A percentile compares a stretch with the other conserved stretches of the same genome.
Conservation (phyloP, 2,113 vertebrate genomes). For the Gambusia holbrooki region DNA sequence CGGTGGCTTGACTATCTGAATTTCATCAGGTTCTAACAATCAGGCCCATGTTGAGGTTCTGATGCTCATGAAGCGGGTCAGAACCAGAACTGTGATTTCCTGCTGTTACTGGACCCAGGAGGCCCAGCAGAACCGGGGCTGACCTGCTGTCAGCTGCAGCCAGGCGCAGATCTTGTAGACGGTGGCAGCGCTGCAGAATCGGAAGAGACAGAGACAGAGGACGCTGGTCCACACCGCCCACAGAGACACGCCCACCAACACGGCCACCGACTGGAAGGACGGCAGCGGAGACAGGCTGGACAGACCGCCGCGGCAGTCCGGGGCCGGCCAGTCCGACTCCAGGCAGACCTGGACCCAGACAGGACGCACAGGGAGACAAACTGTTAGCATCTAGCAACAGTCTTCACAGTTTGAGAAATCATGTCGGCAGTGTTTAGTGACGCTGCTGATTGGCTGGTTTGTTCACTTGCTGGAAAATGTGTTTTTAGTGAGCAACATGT, state of each 20-base stretch:
- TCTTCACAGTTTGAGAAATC: too few relatives aligned
- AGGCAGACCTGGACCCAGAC: conserved; percentile 73
- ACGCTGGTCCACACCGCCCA: conserved; percentile 83
- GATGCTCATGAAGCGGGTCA: too few relatives aligned
- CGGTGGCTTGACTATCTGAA: too few relatives aligned
- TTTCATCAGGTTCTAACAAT: too few relatives aligned
- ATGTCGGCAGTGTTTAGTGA: too few relatives aligned
- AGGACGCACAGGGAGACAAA: not conserved
- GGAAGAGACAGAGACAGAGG: conserved; percentile 81
- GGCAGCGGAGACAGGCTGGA: conserved; percentile 82
- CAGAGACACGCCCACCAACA: conserved; percentile 83
- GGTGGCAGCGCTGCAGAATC: conserved; percentile 83
- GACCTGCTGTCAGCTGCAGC: conserved; percentile 86
- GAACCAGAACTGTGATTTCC: too few relatives aligned
- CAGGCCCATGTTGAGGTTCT: too few relatives aligned
- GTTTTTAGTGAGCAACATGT: too few relatives aligned
- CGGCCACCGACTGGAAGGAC: conserved; percentile 83
- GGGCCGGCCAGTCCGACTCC: conserved; percentile 77
- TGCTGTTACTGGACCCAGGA: too few relatives aligned
- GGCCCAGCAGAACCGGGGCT: not conserved
- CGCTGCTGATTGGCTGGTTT: too few relatives aligned
- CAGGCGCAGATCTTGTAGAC: conserved; percentile 87
- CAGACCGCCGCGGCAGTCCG: conserved; percentile 81
- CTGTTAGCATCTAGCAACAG: too few relatives aligned
- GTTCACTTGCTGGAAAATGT: too few relatives aligned